These are phyloP conservation scores for Eupithecia centaureata DNA, from an alignment of 2,888 invertebrate genomes.

Conservation along the genomic window DNA sequence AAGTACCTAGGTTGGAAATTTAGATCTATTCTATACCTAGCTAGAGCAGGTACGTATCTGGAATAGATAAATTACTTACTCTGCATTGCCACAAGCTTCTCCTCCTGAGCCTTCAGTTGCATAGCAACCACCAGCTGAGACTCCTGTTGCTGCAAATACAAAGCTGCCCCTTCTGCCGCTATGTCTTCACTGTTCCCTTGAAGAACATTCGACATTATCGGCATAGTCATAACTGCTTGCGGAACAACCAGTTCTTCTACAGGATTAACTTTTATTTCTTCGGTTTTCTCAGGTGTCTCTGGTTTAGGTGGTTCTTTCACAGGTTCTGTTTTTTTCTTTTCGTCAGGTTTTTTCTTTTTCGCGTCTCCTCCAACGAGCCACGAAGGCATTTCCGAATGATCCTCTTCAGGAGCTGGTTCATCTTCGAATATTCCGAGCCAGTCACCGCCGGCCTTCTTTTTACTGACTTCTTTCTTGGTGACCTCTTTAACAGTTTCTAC, in stretches of 20 bases:
- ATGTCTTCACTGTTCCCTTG: slow-evolving; percentile 69
- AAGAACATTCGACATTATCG: slow-evolving; percentile 38
- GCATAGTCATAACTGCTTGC: slow-evolving; percentile 35
- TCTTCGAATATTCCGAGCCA: slow-evolving; percentile 79
- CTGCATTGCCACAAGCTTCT: slow-evolving; percentile 83
- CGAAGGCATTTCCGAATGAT: slow-evolving; percentile 68
- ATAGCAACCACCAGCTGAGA: slow-evolving; percentile 85
- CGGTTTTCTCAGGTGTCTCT: slow-evolving; percentile 37
- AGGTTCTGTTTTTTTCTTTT: slow-evolving; percentile 46
- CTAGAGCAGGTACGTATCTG: background rate
- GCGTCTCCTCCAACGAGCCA: slow-evolving; percentile 67
- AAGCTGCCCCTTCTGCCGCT: slow-evolving; percentile 80
- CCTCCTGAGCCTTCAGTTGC: slow-evolving; percentile 86
- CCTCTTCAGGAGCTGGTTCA: slow-evolving; percentile 57
- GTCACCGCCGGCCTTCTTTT: slow-evolving; percentile 67
- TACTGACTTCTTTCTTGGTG: slow-evolving; percentile 45
- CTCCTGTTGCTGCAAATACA: slow-evolving; percentile 86
- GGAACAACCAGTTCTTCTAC: slow-evolving; percentile 39
- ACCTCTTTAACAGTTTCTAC: slow-evolving; percentile 53
- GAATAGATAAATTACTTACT: slow-evolving; percentile 54
- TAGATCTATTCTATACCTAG: no score
- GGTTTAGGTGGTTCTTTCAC: slow-evolving; percentile 44
- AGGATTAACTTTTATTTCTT: slow-evolving; percentile 39
- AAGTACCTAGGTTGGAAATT: no score
- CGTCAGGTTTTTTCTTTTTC: slow-evolving; percentile 62